A percentile compares a stretch with the other conserved stretches of the same genome.
Conservation (phyloP, 2,888 invertebrate species). For the Volucella inflata region DNA sequence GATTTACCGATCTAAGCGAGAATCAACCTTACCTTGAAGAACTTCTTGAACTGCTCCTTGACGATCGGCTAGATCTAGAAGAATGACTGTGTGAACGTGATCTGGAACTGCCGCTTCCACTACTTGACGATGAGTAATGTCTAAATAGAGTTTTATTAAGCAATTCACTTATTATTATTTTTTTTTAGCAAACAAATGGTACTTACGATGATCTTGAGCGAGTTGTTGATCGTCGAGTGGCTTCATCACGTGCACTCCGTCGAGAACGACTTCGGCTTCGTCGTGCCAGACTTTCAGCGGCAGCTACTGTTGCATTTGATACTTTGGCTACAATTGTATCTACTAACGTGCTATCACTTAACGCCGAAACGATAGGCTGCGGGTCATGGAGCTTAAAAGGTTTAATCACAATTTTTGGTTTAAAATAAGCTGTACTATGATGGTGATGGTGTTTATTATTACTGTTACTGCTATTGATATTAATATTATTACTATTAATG, state of each 20-base stretch:
- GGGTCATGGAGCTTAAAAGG: conserved; percentile 84
- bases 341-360: conserved; percentile 82
- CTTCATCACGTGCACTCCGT: conserved; percentile 78
- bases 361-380: conserved; percentile 82
- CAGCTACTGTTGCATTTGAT: conserved; percentile 82
- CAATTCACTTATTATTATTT: background rate
- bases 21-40: conserved; percentile 79
- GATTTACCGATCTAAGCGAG: background rate
- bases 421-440: conserved; percentile 75
- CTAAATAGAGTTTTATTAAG: conserved; percentile 64
- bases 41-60: conserved; percentile 81
- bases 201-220: conserved; percentile 84
- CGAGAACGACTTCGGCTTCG: conserved; percentile 82
- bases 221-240: conserved; percentile 81
- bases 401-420: conserved; percentile 84
- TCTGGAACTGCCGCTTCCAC: conserved; percentile 81
- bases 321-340: conserved; percentile 83
- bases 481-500: conserved; percentile 73
- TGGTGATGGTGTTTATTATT: conserved; percentile 76
- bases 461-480: conserved; percentile 41
- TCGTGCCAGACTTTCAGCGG: conserved; percentile 81
- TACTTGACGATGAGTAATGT: conserved; percentile 81
- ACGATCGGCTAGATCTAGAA: conserved; percentile 82
- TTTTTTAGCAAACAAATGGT: conserved; percentile 8
- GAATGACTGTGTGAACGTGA: conserved; percentile 82